These are phyloP conservation scores for Dyspetes luteomarginatus DNA, from an alignment of 2,888 invertebrate species.

Conservation along the genomic window DNA sequence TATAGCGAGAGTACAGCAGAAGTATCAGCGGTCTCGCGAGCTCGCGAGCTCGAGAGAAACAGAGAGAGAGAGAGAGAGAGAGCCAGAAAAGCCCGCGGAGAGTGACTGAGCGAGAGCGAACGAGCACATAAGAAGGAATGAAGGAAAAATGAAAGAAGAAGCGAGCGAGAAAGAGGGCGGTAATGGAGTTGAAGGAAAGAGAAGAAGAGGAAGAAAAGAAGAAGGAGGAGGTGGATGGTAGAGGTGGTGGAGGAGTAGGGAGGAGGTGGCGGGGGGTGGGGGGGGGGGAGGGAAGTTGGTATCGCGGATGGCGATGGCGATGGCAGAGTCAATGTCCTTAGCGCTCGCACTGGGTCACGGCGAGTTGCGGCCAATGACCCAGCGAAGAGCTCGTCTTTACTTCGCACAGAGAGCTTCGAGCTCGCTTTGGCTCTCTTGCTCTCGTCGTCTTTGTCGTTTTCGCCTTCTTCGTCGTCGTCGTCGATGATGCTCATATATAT, in stretches of 20 bases:
- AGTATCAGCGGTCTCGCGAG: conserved; percentile 47
- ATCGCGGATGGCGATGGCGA: conserved; percentile 83
- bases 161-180: conserved; percentile 49
- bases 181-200: conserved; percentile 44
- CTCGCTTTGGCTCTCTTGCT: conserved; percentile 68
- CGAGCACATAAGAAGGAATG: conserved; percentile 30
- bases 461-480: conserved; percentile 38
- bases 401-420: conserved; percentile 78
- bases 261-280: conserved; percentile 68
- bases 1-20: conserved; percentile 55
- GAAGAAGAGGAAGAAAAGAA: conserved; percentile 58
- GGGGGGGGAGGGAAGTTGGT: conserved; percentile 78
- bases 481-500: conserved; percentile 43
- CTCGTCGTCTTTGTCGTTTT: conserved; percentile 44
- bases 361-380: conserved; percentile 83
- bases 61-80: conserved; percentile 24
- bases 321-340: conserved; percentile 84
- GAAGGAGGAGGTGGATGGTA: conserved; percentile 60
- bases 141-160: conserved; percentile 21
- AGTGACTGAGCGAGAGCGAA: conserved; percentile 14
- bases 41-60: conserved; percentile 32
- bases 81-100: conserved; percentile 27
- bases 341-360: conserved; percentile 83
- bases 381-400: conserved; percentile 79
- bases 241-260: conserved; percentile 58